A percentile compares a stretch with the other conserved stretches of the same genome.
Conservation (phyloP, 2,113 vertebrate genomes). For the Gopherus evgoodei region DNA sequence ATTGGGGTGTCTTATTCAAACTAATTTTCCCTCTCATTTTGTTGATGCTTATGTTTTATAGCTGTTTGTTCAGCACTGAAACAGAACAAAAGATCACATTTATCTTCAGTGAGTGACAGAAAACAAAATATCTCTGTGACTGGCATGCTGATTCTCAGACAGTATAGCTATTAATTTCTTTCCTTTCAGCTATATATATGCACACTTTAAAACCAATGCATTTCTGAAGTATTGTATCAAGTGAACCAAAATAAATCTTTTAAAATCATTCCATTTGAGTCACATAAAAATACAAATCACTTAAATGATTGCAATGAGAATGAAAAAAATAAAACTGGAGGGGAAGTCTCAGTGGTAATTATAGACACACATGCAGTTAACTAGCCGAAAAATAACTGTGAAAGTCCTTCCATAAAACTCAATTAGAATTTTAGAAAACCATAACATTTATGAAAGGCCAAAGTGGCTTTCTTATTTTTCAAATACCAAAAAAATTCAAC, state of each 20-base stretch:
- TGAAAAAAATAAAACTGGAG: not conserved
- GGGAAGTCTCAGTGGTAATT: not conserved
- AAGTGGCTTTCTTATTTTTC: not conserved
- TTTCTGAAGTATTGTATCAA: not conserved
- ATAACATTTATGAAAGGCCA: not conserved
- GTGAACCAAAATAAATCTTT: not conserved
- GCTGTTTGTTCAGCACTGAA: not conserved
- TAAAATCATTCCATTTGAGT: not conserved
- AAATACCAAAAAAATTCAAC: conserved; percentile 15
- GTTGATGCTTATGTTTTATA: no score
- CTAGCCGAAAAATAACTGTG: not conserved
- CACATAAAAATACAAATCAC: not conserved
- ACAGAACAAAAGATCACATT: not conserved
- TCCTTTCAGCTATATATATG: not conserved
- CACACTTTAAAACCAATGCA: not conserved
- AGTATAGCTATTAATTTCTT: not conserved
- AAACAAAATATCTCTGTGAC: not conserved
- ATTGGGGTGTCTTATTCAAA: no score
- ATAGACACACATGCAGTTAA: not conserved
- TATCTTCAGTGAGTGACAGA: not conserved
- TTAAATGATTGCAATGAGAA: not conserved
- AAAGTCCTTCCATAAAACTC: not conserved
- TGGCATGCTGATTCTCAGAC: not conserved
- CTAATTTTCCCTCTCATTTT: not conserved
- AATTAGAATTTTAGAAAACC: not conserved